phyloP scores from a whole-genome alignment of 2,113 vertebrate species.

The Toxotes chatareus region DNA sequence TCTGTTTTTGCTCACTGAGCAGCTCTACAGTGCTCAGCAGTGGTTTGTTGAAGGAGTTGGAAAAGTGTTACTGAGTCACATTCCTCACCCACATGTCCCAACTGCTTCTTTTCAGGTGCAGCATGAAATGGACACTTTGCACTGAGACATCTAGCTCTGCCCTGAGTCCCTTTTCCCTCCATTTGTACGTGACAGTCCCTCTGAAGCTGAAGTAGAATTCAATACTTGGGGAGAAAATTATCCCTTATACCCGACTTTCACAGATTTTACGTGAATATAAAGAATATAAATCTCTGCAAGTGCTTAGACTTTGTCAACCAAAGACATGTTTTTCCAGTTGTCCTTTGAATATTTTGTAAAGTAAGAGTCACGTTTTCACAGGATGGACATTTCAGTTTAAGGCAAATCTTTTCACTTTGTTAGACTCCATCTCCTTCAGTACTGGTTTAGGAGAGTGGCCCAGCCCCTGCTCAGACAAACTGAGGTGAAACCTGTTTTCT shows the following conservation, averaged over 20 bases:
- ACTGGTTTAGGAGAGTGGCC: not conserved
- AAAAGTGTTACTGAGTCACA: not conserved
- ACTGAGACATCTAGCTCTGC: no score
- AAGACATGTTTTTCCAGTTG: no score
- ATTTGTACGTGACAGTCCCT: no score
- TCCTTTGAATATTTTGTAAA: not conserved
- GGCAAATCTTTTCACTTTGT: no score
- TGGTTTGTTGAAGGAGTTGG: not conserved
- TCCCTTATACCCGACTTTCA: no score
- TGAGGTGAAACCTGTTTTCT: constrained; percentile 22
- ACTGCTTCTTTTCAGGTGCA: not conserved
- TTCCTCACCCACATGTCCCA: not conserved
- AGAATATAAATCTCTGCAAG: no score
- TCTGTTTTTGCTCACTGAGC: not conserved
- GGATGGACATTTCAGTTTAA: not conserved
- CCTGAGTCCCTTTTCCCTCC: no score
- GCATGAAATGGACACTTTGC: not conserved
- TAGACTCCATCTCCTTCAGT: not conserved
- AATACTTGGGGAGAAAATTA: no score
- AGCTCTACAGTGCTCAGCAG: not conserved
- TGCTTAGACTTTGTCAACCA: no score
- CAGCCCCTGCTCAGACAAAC: not conserved
- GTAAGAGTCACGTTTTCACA: no score
- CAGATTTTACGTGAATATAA: no score
- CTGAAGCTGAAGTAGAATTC: no score